Evolutionary conservation across 2,797 vertebrate species (phyloP), one percentile per base, ranked within the genome.

Genomic region (Taenioides sp.): DNA sequence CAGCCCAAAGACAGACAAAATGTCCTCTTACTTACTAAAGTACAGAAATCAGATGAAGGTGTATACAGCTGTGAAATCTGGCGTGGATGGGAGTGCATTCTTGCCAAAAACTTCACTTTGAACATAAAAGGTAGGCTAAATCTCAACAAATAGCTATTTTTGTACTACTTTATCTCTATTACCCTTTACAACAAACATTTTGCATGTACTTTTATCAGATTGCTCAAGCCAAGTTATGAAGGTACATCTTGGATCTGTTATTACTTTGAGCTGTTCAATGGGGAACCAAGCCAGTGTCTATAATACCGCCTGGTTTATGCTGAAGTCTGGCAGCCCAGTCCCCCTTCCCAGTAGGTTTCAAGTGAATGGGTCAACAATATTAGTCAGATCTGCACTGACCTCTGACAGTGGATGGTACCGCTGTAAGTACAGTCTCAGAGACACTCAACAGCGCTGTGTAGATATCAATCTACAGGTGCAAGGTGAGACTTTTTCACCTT

Each of bases 91-190:
- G 37, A 80, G 0, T 7, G 16, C n/a, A 1, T 71, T 18, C 0
- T 2, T 34, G 11, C 34, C 27, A 79, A 31, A 77, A 72, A 72
- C 12, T 72, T 87, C 71, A 65, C 62, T 64, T 71, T 91, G 12
- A 88, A 69, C 84, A 55, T 91, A 20, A 90, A 74, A 89, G 81
- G 91, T 90, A 81, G 80, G 58, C 4, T 22, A 69, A n/a, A 1
- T 22, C 14, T 22, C 37, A 28, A 2, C 17, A 28, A 18, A 28
- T 27, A 28, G 58, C 17, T 18, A 16, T 67, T 3, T 54, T n/a
- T n/a, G 11, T 34, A n/a, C 12, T 31, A 9, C 2, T 52, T 52
- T 37, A 20, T 27, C 7, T 49, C 17, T 9, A 0, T 18, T 14
- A 40, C 22, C 12, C 12, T 34, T 20, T 37, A 34, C 7, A 37